phyloP scores from a whole-genome alignment of 2,797 vertebrate species.

The Sarcoramphus papa region DNA sequence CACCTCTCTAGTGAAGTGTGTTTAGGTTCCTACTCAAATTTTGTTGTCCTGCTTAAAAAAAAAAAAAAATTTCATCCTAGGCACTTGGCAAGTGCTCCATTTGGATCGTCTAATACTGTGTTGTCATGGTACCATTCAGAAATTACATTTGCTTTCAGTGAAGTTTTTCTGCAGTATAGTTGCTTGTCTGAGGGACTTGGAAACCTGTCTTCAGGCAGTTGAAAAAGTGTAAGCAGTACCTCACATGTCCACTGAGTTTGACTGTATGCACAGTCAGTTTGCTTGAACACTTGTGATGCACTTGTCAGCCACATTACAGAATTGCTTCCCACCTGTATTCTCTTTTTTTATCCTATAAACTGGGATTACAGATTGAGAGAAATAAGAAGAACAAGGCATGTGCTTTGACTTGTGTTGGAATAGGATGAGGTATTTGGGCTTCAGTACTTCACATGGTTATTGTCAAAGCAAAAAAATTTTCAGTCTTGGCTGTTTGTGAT shows the following conservation, averaged over 20 bases:
- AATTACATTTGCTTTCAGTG: not conserved
- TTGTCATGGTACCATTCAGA: not conserved
- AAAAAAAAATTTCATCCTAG: not conserved
- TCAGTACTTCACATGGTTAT: not conserved
- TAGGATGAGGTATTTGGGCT: not conserved
- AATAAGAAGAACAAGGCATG: not conserved
- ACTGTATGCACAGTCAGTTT: fast-evolving
- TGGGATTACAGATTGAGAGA: not conserved
- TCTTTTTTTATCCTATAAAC: not conserved
- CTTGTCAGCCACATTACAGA: not conserved
- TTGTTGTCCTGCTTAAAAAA: not conserved
- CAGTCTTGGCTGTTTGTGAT: not conserved
- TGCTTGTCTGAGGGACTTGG: not conserved
- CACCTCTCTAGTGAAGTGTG: not conserved
- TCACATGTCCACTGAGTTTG: fast-evolving
- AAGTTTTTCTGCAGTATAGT: not conserved
- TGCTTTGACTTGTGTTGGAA: not conserved
- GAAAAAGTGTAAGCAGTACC: not conserved
- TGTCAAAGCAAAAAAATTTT: not conserved
- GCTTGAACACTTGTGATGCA: not conserved
- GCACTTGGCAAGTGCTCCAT: not conserved
- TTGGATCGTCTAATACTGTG: not conserved
- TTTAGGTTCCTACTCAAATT: not conserved
- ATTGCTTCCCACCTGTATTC: not conserved
- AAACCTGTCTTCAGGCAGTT: not conserved